Percentiles rank a stretch among this genome's conserved stretches.
Evolutionary conservation across 2,113 vertebrate species (phyloP).

Genomic region (Tympanuchus pallidicinctus): DNA sequence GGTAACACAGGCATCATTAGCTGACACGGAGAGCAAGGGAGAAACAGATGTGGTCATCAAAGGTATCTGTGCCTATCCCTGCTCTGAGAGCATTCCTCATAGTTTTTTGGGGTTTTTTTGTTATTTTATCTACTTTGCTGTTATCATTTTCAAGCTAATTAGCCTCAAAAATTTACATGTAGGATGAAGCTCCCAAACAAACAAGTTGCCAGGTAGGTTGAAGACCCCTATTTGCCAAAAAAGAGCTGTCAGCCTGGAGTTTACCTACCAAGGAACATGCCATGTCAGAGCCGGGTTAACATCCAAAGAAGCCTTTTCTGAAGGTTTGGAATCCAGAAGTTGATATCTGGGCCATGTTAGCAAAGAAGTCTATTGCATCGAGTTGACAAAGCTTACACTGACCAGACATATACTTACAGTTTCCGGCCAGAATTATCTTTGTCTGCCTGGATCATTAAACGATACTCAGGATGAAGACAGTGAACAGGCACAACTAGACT

Average conservation of each 20-base stretch:
- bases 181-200: no score
- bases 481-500: neutral
- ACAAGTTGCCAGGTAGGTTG: neutral
- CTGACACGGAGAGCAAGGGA: neutral
- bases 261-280: neutral
- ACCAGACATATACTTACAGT: neutral
- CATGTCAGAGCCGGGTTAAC: neutral
- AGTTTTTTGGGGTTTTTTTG: neutral
- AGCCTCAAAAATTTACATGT: neutral
- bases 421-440: neutral
- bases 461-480: neutral
- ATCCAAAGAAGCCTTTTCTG: neutral
- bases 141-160: neutral
- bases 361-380: neutral
- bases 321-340: neutral
- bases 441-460: neutral
- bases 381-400: neutral
- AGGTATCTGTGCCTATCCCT: neutral
- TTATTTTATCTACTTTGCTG: no score
- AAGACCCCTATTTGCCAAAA: neutral
- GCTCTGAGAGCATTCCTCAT: neutral
- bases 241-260: neutral
- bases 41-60: neutral
- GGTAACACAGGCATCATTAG: rapidly evolving
- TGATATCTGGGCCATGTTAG: neutral